A percentile compares a stretch with the other conserved stretches of the same genome.
These are phyloP conservation scores for Theretra japonica DNA, from an alignment of 2,888 invertebrate species.

Conservation along the genomic window DNA sequence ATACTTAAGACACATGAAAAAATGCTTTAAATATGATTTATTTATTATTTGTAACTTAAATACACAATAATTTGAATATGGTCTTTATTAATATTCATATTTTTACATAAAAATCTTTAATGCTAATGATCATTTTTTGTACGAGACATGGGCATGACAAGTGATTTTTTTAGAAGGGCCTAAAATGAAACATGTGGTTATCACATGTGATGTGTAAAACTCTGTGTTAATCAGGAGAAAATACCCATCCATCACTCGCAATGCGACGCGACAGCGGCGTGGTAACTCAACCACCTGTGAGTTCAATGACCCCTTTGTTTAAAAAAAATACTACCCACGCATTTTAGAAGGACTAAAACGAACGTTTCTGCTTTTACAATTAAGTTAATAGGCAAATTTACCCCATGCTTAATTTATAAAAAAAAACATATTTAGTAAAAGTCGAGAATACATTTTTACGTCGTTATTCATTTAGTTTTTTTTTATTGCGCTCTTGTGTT, in stretches of 20 bases:
- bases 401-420: too few relatives aligned
- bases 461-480: neutral
- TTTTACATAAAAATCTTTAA: neutral
- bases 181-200: conserved; percentile 38
- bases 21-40: too few relatives aligned
- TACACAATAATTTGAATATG: too few relatives aligned
- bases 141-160: neutral
- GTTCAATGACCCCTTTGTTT: conserved; percentile 6
- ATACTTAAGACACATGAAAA: too few relatives aligned
- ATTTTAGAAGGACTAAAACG: neutral
- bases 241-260: conserved; percentile 34
- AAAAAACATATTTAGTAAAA: too few relatives aligned
- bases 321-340: neutral
- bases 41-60: too few relatives aligned
- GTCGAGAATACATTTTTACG: neutral
- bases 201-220: conserved; percentile 34
- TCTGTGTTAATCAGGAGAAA: conserved; percentile 33
- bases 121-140: neutral
- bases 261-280: neutral
- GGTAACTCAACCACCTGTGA: neutral
- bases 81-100: too few relatives aligned
- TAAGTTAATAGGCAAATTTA: too few relatives aligned
- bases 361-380: too few relatives aligned
- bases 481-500: too few relatives aligned
- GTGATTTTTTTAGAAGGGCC: neutral